Base-by-base conservation (phyloP, 2,113 vertebrate genomes). In the Trematocara stigmaticum region DNA sequence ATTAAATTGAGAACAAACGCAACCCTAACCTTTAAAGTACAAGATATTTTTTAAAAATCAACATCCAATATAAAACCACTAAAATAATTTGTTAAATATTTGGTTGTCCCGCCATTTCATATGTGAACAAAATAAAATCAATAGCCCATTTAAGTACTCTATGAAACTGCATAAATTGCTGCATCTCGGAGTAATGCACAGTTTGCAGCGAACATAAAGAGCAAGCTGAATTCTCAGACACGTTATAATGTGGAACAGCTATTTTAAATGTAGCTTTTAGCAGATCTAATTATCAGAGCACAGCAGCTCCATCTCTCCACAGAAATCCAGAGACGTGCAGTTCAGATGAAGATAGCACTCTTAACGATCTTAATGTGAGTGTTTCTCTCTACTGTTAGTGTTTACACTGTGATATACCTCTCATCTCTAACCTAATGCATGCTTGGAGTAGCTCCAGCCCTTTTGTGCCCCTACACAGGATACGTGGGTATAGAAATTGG, bases 381-480 rank as follows among this genome's bases (percentile, higher is more conserved):
- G 13, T 47, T 78, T 35, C 45, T 83, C 31, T 71, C 4, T 38
- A 38, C 40, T 57, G 51, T 56, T 45, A 57, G 15, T 31, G 55
- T 84, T 82, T 86, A 71, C 53, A 53, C 47, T 31, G 80, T 55
- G 53, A 81, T 83, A 59, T 79, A 52, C 78, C 45, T 78, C 56
- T 83, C 20, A 23, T 76, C 56, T 38, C 49, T 80, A 76, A 76
- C 83, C 35, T 83, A 85, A 66, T 89, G 87, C 91, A 88, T 84
- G 12, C 83, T 85, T 87, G 88, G 85, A 89, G 71, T 61, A 7
- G 64, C 79, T 81, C 56, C 57, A 83, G 79, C 76, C 69, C 76
- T 81, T 38, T 51, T 26, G 69, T 91, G 89, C 90, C 89, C 91
- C 87, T 52, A 38, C 3, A 52, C 52, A 56, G 34, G 78, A 87